These are phyloP conservation scores for Regulus satrapa DNA, from an alignment of 2,113 vertebrate genomes.

Conservation along the genomic window DNA sequence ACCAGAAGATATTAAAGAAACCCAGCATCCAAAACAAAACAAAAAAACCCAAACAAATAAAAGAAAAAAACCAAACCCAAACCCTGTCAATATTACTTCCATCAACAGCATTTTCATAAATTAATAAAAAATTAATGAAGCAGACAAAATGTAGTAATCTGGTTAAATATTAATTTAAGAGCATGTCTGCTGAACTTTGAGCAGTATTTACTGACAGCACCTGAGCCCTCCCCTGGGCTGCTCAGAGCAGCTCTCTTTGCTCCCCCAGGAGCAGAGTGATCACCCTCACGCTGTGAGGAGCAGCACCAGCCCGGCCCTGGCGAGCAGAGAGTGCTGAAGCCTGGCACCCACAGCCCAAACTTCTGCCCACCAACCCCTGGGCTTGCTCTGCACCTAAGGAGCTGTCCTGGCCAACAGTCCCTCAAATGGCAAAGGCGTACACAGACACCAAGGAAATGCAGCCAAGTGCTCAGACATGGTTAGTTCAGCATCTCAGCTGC, in stretches of 20 bases:
- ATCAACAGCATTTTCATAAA: constrained; percentile 68
- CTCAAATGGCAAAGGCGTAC: neutral
- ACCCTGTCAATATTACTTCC: constrained; percentile 66
- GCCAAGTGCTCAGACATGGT: neutral
- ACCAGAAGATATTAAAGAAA: constrained; percentile 65
- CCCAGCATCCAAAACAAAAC: neutral
- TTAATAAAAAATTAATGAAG: constrained; percentile 76
- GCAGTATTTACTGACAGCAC: constrained; percentile 33
- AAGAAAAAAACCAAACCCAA: too few species aligned
- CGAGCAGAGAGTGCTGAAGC: accelerated
- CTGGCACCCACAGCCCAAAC: neutral
- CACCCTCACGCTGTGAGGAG: accelerated
- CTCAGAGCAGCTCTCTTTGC: neutral
- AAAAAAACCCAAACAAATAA: too few species aligned
- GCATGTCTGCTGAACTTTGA: constrained; percentile 62
- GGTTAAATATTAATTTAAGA: constrained; percentile 78
- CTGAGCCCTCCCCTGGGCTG: neutral
- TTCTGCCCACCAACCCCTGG: accelerated
- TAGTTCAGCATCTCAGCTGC: too few species aligned
- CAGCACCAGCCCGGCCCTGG: neutral
- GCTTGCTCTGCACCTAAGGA: too few species aligned
- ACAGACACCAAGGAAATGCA: neutral
- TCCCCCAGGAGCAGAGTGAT: neutral
- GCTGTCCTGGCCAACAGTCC: neutral
- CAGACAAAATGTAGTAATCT: constrained; percentile 72